Evolutionary conservation across 2,888 invertebrate genomes (phyloP).

Genomic region (Schizotus pectinicornis): DNA sequence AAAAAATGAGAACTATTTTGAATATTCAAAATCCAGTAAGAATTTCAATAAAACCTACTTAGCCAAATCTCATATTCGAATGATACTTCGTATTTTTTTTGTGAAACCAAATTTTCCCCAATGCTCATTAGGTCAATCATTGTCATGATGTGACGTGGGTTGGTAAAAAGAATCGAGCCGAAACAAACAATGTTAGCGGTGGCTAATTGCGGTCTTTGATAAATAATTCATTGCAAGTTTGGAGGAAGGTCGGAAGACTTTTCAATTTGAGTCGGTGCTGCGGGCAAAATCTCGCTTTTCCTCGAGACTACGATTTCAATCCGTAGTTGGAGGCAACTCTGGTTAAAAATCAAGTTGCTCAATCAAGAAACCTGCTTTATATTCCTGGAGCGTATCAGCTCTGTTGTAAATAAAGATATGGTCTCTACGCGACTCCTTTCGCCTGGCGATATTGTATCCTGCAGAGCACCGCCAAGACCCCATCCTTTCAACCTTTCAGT

Average conservation of each 20-base stretch:
- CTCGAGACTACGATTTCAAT: constrained; percentile 52
- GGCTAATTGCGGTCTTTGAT: constrained; percentile 16
- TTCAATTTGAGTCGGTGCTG: constrained; percentile 41
- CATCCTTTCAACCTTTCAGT: not conserved
- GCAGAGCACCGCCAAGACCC: not conserved
- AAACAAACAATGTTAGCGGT: constrained; percentile 15
- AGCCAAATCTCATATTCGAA: too few relatives aligned
- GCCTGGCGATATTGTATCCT: constrained; percentile 14
- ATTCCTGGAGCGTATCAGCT: constrained; percentile 52
- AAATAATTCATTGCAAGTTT: constrained; percentile 21
- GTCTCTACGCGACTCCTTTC: constrained; percentile 46
- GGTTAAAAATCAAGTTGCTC: constrained; percentile 61
- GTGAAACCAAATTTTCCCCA: too few relatives aligned
- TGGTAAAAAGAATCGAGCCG: too few relatives aligned
- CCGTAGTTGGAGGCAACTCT: constrained; percentile 51
- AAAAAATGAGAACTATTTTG: too few relatives aligned
- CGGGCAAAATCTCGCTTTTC: constrained; percentile 50
- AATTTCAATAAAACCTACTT: too few relatives aligned
- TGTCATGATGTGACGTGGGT: too few relatives aligned
- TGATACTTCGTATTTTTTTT: too few relatives aligned
- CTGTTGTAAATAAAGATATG: constrained; percentile 61
- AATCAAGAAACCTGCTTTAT: constrained; percentile 58
- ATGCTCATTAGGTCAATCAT: too few relatives aligned
- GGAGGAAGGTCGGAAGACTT: constrained; percentile 30
- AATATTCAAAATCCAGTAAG: too few relatives aligned